Percentiles rank a stretch among this genome's conserved stretches.
Evolutionary conservation across 2,888 invertebrate genomes (phyloP).

Genomic region (Helicoverpa assulta): DNA sequence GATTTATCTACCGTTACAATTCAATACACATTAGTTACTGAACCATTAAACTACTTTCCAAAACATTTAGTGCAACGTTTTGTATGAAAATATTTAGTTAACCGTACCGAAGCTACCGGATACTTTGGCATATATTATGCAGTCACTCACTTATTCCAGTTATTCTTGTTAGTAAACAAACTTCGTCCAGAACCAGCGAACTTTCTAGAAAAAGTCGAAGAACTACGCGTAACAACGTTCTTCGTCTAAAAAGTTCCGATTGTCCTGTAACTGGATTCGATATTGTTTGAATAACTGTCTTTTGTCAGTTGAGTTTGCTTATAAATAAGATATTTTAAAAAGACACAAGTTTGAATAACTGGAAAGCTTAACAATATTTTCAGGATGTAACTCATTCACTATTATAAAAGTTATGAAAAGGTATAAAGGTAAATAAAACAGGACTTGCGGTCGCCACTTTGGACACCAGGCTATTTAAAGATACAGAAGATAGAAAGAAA

Average conservation of each 20-base stretch:
- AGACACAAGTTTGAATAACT: too few relatives aligned
- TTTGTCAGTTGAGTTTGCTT: neutral
- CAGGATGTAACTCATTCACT: too few relatives aligned
- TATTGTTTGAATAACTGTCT: constrained; percentile 20
- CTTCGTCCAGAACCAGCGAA: constrained; percentile 19
- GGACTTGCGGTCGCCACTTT: too few relatives aligned
- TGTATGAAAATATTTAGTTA: neutral
- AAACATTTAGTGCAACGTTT: neutral
- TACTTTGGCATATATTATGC: constrained; percentile 36
- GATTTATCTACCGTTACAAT: too few relatives aligned
- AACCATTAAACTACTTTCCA: neutral
- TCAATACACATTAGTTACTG: too few relatives aligned
- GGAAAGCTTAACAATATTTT: too few relatives aligned
- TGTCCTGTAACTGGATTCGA: constrained; percentile 30
- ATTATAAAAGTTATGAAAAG: too few relatives aligned
- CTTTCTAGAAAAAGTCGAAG: constrained; percentile 23
- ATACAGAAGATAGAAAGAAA: neutral
- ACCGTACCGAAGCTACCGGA: neutral
- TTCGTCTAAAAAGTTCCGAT: constrained; percentile 48
- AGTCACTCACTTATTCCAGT: constrained; percentile 36
- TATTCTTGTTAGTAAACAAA: constrained; percentile 52
- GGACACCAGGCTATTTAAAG: neutral
- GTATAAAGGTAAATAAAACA: too few relatives aligned
- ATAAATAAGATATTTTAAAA: neutral
- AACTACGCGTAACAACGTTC: constrained; percentile 25